Evolutionary conservation across 1,140 invertebrate genomes (phyloP).

Genomic region (Galendromus occidentalis): DNA sequence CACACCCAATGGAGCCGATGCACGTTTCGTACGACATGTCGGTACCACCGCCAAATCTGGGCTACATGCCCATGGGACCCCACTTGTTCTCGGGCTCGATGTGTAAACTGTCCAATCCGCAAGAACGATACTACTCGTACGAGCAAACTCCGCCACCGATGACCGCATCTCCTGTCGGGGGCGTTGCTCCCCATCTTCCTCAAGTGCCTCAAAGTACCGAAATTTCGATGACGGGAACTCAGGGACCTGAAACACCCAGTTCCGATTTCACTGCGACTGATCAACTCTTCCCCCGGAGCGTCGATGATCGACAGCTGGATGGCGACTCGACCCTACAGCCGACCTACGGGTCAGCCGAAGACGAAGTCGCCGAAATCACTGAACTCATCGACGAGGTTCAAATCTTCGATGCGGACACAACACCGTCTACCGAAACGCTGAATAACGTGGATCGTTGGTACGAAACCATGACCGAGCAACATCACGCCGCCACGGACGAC

Average conservation of each 20-base stretch:
- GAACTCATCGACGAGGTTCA: constrained; percentile 6
- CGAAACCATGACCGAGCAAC: too few species aligned
- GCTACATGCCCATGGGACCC: background rate
- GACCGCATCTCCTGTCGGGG: too few species aligned
- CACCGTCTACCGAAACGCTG: too few species aligned
- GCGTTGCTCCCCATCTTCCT: too few species aligned
- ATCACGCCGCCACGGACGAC: too few species aligned
- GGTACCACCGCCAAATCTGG: background rate
- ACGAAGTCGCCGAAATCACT: background rate
- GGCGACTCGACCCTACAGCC: background rate
- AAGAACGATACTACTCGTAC: too few species aligned
- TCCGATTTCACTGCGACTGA: background rate
- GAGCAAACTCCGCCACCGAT: too few species aligned
- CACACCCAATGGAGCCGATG: background rate
- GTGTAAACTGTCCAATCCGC: too few species aligned
- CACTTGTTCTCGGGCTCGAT: background rate
- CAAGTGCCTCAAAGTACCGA: too few species aligned
- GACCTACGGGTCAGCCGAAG: background rate
- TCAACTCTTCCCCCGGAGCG: background rate
- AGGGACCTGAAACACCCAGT: too few species aligned
- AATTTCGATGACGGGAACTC: too few species aligned
- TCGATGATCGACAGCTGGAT: background rate
- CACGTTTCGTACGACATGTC: background rate
- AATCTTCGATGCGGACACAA: background rate
- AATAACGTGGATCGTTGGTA: too few species aligned